A percentile compares a stretch with the other conserved stretches of the same genome.
These are phyloP conservation scores for Sebastes goodei DNA, from an alignment of 2,797 vertebrate genomes.

Conservation along the genomic window DNA sequence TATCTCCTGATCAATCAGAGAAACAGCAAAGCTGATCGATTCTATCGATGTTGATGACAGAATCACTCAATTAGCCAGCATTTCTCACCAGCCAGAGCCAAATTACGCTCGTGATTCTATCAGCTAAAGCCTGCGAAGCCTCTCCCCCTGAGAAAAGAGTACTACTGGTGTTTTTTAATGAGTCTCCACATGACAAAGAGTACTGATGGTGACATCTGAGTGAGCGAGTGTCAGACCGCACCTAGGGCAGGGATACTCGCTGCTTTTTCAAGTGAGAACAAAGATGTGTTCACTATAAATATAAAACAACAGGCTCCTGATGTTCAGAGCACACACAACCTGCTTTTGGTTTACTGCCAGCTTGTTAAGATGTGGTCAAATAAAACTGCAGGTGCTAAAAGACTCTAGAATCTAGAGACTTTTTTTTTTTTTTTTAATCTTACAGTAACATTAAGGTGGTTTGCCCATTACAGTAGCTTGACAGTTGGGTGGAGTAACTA, in stretches of 20 bases:
- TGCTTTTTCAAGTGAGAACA: neutral
- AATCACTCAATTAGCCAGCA: slow-evolving; percentile 29
- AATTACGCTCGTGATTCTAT: slow-evolving; percentile 24
- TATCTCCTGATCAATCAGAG: slow-evolving; percentile 47
- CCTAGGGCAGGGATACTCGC: neutral
- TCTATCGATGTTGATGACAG: slow-evolving; percentile 36
- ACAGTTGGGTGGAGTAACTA: neutral
- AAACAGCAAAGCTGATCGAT: slow-evolving; percentile 49
- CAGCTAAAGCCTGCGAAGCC: slow-evolving; percentile 2
- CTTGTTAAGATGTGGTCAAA: slow-evolving; percentile 2
- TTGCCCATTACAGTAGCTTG: too few species aligned
- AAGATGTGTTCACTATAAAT: neutral
- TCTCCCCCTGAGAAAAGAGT: slow-evolving; percentile 14
- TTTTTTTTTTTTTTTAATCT: too few species aligned
- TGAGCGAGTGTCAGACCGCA: neutral
- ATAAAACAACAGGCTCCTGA: neutral
- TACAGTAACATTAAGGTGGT: neutral
- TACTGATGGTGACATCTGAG: neutral
- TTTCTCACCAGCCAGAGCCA: slow-evolving; percentile 19
- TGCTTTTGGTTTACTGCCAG: neutral
- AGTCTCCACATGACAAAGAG: neutral
- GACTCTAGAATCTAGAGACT: neutral
- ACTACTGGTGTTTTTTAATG: slow-evolving; percentile 6
- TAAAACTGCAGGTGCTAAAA: slow-evolving; percentile 11
- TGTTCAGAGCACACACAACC: neutral